Evolutionary conservation across 2,888 invertebrate genomes (phyloP), one percentile per base, ranked within the genome.

Genomic region (Noctua comes): DNA sequence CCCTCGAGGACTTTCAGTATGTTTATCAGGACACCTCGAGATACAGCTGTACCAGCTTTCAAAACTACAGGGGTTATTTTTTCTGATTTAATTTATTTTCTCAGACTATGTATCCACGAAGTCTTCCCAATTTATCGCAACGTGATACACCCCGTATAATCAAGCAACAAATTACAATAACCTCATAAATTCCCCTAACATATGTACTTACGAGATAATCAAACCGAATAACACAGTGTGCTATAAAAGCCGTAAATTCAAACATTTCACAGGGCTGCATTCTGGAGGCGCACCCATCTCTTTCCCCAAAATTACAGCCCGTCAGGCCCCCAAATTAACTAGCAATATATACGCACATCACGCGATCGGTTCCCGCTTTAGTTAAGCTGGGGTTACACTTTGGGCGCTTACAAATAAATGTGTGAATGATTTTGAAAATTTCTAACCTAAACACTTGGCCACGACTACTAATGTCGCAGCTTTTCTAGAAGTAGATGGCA

Each of bases 321-420:
- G 84, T 82, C 83, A 75, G 71, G 71, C 73, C 86, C 89, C 88
- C 80, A 86, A 90, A 92, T 92, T 91, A 92, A 90, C 88, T 75
- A 64, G 85, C 86, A 80, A 90, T 92, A 90, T 89, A 89, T 89
- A 91, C 82, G 90, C 92, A 87, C 88, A 89, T 91, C 93, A 93
- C 92, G 90, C 87, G 89, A 91, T 90, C 89, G 88, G 84, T 85
- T 88, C 87, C 84, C 83, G 83, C 84, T 91, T 86, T 36, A 82
- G 72, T 89, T 66, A 83, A 62, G 88, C 64, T 71, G 31, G n/a
- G 73, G 65, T 7, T 73, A 87, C 84, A 88, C 77, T 57, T 48
- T 31, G 18, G 6, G 16, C 21, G 21, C 11, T 40, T 6, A 51
- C 51, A 51, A 66, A 43, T n/a, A 62, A 62, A 69, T 51, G 24